Conservation (phyloP, 2,888 invertebrate genomes). For the Noctua fimbriata region DNA sequence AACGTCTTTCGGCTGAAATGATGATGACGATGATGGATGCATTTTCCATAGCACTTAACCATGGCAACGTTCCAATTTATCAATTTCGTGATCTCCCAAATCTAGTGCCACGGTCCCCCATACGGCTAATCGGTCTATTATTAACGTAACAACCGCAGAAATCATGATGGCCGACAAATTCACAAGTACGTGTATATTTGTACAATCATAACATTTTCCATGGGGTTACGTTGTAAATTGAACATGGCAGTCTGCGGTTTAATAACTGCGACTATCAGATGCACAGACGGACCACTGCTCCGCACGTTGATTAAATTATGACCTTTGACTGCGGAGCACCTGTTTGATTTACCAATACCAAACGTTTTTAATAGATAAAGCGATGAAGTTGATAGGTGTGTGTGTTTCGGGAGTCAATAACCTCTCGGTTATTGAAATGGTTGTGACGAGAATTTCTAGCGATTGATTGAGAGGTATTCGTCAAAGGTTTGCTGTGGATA, state of each 20-base stretch:
- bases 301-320: constrained; percentile 82
- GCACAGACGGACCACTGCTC: constrained; percentile 74
- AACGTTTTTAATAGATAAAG: constrained; percentile 60
- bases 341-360: constrained; percentile 71
- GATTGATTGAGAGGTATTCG: neutral
- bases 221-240: constrained; percentile 78
- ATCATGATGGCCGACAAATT: constrained; percentile 61
- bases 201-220: constrained; percentile 68
- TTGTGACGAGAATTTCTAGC: constrained; percentile 9
- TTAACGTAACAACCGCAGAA: constrained; percentile 60
- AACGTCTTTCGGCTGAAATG: no score
- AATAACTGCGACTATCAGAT: constrained; percentile 79
- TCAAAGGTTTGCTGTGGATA: constrained; percentile 22
- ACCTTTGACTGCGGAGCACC: constrained; percentile 74
- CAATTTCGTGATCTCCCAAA: constrained; percentile 32
- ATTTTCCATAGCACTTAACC: neutral
- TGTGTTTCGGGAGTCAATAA: constrained; percentile 51
- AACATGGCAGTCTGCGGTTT: constrained; percentile 82
- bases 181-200: constrained; percentile 32
- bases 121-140: constrained; percentile 58
- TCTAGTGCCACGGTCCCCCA: constrained; percentile 7
- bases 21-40: neutral
- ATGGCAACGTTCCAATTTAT: constrained; percentile 20
- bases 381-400: constrained; percentile 55
- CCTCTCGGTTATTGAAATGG: constrained; percentile 41